Percentiles rank a stretch among this genome's conserved stretches.
Evolutionary conservation across 1,140 invertebrate genomes (phyloP).

Genomic region (Asbolus verrucosus): DNA sequence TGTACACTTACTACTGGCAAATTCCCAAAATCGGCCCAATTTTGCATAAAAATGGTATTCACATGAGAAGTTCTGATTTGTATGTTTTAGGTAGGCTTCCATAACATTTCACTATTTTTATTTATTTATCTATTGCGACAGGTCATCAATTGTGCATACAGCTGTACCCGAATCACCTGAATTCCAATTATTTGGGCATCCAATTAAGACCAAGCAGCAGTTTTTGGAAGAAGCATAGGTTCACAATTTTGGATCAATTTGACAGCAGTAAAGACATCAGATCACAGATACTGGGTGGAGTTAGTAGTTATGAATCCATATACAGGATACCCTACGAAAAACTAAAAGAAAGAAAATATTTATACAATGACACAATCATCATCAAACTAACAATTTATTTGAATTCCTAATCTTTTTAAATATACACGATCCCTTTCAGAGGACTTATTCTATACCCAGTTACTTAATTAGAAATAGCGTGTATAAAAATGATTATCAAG

Average conservation of each 20-base stretch:
- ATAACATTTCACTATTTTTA: background rate
- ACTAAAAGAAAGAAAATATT: conserved; percentile 47
- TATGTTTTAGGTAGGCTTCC: conserved; percentile 51
- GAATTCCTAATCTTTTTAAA: conserved; percentile 51
- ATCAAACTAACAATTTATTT: conserved; percentile 55
- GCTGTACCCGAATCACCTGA: conserved; percentile 54
- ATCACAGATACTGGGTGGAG: conserved; percentile 50
- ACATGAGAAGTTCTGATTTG: conserved; percentile 53
- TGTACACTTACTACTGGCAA: conserved; percentile 57
- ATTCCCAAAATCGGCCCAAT: conserved; percentile 48
- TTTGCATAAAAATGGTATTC: conserved; percentile 47
- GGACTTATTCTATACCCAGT: too few relatives aligned
- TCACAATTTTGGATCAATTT: conserved; percentile 51
- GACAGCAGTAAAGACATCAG: conserved; percentile 42
- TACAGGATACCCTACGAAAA: conserved; percentile 48
- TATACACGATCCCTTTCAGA: too few relatives aligned
- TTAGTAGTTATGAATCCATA: conserved; percentile 47
- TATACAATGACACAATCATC: conserved; percentile 45
- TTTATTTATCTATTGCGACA: conserved; percentile 40
- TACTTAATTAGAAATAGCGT: too few relatives aligned
- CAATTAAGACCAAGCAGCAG: conserved; percentile 50
- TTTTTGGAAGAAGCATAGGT: conserved; percentile 55
- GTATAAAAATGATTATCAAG: too few relatives aligned
- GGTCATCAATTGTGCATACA: conserved; percentile 53
- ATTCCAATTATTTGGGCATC: conserved; percentile 48